Evolutionary conservation across 2,888 invertebrate genomes (phyloP).

Genomic region (Dryobota labecula): DNA sequence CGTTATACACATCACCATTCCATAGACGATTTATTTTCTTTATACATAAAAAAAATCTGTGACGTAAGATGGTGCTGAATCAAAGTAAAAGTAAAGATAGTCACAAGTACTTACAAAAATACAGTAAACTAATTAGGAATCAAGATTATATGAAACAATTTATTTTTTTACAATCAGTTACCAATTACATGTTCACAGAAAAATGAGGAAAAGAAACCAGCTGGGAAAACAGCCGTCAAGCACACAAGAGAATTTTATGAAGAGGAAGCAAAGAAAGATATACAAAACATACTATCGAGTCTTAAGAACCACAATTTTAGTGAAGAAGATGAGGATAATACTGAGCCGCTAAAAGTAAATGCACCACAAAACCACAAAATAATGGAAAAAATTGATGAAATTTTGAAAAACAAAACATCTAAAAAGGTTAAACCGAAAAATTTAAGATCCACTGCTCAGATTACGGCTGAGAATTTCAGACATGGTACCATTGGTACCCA

Average conservation of each 20-base stretch:
- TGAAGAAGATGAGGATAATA: not conserved
- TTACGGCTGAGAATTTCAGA: not conserved
- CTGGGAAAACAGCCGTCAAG: not conserved
- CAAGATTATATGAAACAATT: not conserved
- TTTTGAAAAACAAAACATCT: constrained; percentile 1
- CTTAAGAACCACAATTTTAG: not conserved
- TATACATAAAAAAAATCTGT: not conserved
- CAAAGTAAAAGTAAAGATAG: not conserved
- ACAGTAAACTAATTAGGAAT: not conserved
- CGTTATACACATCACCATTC: not conserved
- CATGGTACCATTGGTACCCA: not conserved
- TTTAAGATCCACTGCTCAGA: constrained; percentile 2
- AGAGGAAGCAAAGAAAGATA: constrained; percentile 40
- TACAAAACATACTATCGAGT: constrained; percentile 25
- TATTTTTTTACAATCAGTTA: not conserved
- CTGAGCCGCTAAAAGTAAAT: not conserved
- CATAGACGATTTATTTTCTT: not conserved
- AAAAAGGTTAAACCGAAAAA: not conserved
- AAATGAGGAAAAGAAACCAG: constrained; percentile 19
- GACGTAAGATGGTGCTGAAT: too few species aligned
- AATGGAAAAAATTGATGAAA: constrained; percentile 11
- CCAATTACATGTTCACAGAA: constrained; percentile 32
- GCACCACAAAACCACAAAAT: not conserved
- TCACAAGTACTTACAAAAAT: not conserved
- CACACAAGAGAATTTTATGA: constrained; percentile 27